A percentile compares a stretch with the other conserved stretches of the same genome.
Conservation (phyloP, 1,140 invertebrate species). For the Papilio aristodemus region DNA sequence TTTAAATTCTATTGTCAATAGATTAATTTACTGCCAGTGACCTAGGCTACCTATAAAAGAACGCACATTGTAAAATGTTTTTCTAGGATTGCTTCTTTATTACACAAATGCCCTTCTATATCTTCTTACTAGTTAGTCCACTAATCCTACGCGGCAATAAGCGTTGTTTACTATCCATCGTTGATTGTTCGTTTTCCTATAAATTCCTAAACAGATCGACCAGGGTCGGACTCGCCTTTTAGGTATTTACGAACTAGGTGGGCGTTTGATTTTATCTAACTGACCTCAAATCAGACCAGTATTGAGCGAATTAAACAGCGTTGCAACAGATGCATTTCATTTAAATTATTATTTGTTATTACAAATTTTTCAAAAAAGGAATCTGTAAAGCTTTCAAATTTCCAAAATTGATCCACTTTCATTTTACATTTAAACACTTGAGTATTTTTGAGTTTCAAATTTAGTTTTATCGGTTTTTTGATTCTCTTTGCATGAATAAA, state of each 20-base stretch:
- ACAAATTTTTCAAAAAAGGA: background rate
- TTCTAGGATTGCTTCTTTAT: background rate
- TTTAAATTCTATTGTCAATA: too few species aligned
- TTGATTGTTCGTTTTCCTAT: slow-evolving; percentile 6
- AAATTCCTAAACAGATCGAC: slow-evolving; percentile 25
- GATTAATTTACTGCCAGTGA: too few species aligned
- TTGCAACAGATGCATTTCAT: slow-evolving; percentile 10
- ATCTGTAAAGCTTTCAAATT: background rate
- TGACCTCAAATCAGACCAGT: slow-evolving; percentile 23
- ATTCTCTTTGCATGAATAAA: slow-evolving; percentile 7
- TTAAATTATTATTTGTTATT: slow-evolving; percentile 11
- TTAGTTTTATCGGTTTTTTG: background rate
- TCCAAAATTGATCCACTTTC: background rate
- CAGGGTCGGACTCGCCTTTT: slow-evolving; percentile 20
- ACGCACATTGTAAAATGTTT: background rate
- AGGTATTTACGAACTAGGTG: slow-evolving; percentile 12
- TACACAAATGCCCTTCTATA: background rate
- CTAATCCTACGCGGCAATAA: background rate
- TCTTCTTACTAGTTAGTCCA: background rate
- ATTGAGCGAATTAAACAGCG: background rate
- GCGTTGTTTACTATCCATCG: background rate
- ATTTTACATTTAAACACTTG: background rate
- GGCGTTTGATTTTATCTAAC: slow-evolving; percentile 25
- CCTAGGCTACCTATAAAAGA: too few species aligned
- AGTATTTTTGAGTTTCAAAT: background rate